Evolutionary conservation across 2,888 invertebrate genomes (phyloP), one percentile per base, ranked within the genome.

Genomic region (Troilus luridus): DNA sequence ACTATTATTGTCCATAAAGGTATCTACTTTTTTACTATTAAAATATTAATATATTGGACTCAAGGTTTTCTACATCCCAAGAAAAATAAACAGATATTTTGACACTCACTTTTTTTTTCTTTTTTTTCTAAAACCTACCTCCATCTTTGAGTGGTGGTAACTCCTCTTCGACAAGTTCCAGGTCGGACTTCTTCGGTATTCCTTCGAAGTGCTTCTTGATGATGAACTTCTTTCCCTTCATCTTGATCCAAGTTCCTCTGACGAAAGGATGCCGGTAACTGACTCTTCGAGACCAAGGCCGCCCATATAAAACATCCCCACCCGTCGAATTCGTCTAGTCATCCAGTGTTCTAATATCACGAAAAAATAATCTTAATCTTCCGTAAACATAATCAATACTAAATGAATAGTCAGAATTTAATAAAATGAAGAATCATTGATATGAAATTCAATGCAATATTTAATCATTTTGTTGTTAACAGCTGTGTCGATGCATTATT

Each of bases 111-210:
- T n/a, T 56, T 56, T 56, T 58, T 58, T 11, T 58, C 94, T 94
- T 97, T 97, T 64, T n/a, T n/a, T 64, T 6, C 11, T n/a, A 10
- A 19, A 12, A 6, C 54, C 94, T 94, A 97, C 97, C 97, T 94
- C 96, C 97, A 94, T 96, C 95, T 93, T 96, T 95, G 56, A 97
- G 93, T 58, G 95, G 94, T 1, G 96, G 96, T 88, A 97, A 93
- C 91, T 96, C 95, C 94, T 97, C 97, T 94, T 97, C 96, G 1
- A 96, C 95, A 41, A 97, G 94, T 93, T 95, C 94, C 91, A 97
- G 95, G 94, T 97, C 96, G 7, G 95, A 94, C 91, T 94, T 94
- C 93, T 96, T 96, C 7, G 97, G 97, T 93, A 95, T 95, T 0
- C 96, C 97, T 92, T 95, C 94, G 93, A 97, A 97, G 93, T 95